Evolutionary conservation across 2,113 vertebrate genomes (phyloP), one percentile per base, ranked within the genome.

Genomic region (Gadus chalcogrammus): DNA sequence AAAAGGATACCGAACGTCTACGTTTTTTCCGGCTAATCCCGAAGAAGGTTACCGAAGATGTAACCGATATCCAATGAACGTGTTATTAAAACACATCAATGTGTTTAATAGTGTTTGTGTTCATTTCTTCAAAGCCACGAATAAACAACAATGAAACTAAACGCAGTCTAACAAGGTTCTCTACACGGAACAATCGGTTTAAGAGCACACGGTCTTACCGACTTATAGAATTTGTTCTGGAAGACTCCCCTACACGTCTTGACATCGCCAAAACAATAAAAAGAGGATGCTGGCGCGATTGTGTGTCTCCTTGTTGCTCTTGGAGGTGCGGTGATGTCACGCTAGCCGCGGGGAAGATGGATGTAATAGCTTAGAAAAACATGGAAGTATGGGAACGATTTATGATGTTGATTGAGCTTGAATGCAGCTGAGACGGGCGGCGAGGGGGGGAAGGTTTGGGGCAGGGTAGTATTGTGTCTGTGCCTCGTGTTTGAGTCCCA

Each of bases 251-350:
- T 9, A 73, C 69, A 79, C 61, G 2, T 66, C 38, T 82, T 73
- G 78, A 78, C 78, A 61, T 78, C 77, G n/a, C 67, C 83, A 80
- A 85, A 79, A 77, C 71, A 76, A 68, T 86, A 79, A 88, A 58
- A 83, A 67, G 24, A 56, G 16, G 18, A 69, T 56, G 20, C 48
- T 70, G 74, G 76, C 52, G 62, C 31, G 64, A 62, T 67, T 68
- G 77, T 22, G 72, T 72, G 63, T 67, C 42, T 62, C 17, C 27
- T 68, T 78, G 73, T 76, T 81, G 78, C 78, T 78, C 70, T 88
- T 80, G 79, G 70, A 62, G 61, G 61, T 68, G 68, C 52, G 18
- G 16, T 59, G 65, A 74, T 73, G 76, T 76, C 79, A 72, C 13
- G 18, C 77, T 73, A 59, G 61, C 20, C 15, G 62, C 62, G 48